Evolutionary conservation across 2,888 invertebrate genomes (phyloP), one percentile per base, ranked within the genome.

Genomic region (Pandemis cinnamomeana): DNA sequence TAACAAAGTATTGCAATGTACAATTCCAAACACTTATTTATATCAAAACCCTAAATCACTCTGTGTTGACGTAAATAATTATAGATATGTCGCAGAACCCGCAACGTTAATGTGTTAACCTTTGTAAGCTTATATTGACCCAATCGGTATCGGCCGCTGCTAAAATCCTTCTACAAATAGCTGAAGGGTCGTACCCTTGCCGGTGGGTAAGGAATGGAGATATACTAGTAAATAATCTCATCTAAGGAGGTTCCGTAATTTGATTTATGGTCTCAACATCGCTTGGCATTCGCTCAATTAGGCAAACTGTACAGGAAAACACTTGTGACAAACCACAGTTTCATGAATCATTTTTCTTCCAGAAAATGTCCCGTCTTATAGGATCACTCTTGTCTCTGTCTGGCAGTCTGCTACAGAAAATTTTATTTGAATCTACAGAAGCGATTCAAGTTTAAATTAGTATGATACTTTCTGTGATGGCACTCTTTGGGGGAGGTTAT

Each of bases 131-230:
- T 46, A 62, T 44, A 61, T 63, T 72, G 68, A 68, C 72, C 68
- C 58, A 72, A 62, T 68, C 62, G 63, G 63, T 69, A 73, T 58
- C 64, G 64, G 44, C 67, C 71, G 71, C 27, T 48, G 60, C 60
- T 61, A 71, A 67, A 68, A 55, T 62, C 48, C 58, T 63, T 55
- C 53, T 63, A 73, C 72, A 73, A 71, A 71, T 71, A 71, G 46
- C 71, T 64, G 2, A 15, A 67, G 63, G 64, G 46, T 71, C 46
- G 55, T 27, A 55, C 71, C 64, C 64, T 64, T 46, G 53, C 41
- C 36, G 48, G 42, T 8, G 60, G 64, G 36, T 64, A 48, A 36
- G 64, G 64, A 48, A 15, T 11, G 5, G 46, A 36, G 64, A 7
- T 48, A 64, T n/a, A n/a, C 27, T 64, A 13, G 27, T 61, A 41